Percentiles rank a stretch among this genome's conserved stretches.
phyloP scores from a whole-genome alignment of 2,888 invertebrate species.

The Machimus rusticus region DNA sequence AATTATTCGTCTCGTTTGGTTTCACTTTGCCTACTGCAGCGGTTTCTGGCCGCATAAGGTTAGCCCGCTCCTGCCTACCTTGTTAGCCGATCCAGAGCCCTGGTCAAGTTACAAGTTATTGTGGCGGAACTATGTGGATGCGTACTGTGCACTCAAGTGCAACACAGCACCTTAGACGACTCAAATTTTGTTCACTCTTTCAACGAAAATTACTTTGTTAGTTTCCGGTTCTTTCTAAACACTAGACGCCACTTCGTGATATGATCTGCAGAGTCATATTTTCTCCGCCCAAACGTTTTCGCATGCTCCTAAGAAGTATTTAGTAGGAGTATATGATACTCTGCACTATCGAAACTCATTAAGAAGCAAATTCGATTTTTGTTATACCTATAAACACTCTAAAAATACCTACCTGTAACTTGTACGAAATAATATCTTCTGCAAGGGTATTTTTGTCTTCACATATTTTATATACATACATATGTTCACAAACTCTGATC shows the following conservation, averaged over 20 bases:
- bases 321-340: background rate
- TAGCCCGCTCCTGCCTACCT: background rate
- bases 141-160: background rate
- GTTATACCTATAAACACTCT: background rate
- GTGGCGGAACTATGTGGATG: background rate
- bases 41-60: background rate
- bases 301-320: background rate
- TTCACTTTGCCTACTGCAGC: conserved; percentile 7
- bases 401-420: background rate
- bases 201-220: background rate
- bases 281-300: background rate
- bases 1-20: conserved; percentile 7
- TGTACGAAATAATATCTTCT: background rate
- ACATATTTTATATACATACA: no score
- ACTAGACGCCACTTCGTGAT: background rate
- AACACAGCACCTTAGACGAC: background rate
- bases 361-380: background rate
- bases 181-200: background rate
- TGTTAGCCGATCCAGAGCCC: background rate
- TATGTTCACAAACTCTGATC: background rate
- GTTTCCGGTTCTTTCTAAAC: background rate
- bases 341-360: background rate
- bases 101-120: conserved; percentile 11
- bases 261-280: background rate
- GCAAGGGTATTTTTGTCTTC: background rate